phyloP scores from a whole-genome alignment of 2,888 invertebrate genomes.

The Pecten maximus region DNA sequence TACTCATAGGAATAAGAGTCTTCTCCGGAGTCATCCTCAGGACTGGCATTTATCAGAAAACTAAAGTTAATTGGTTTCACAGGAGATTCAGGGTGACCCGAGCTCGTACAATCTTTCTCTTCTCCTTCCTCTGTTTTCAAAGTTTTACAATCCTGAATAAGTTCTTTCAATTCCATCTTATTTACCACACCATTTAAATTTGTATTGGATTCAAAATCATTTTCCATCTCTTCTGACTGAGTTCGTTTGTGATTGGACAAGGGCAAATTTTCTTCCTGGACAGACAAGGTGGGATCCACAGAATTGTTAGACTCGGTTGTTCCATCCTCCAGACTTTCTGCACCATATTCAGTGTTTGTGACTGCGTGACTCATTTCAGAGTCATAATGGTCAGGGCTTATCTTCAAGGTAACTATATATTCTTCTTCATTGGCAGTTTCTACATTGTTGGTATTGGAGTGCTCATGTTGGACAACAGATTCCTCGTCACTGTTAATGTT shows the following conservation, averaged over 20 bases:
- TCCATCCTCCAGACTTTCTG: not conserved
- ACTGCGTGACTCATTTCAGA: not conserved
- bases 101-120: not conserved
- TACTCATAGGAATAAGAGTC: not conserved
- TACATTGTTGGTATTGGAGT: not conserved
- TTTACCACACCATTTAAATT: not conserved
- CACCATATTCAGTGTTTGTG: not conserved
- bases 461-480: not conserved
- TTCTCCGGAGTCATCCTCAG: not conserved
- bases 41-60: not conserved
- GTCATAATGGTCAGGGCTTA: not conserved
- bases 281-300: not conserved
- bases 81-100: not conserved
- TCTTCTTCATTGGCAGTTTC: not conserved
- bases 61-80: not conserved
- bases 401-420: not conserved
- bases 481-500: not conserved
- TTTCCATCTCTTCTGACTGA: not conserved
- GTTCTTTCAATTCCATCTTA: not conserved
- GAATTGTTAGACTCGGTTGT: not conserved
- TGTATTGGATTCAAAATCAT: not conserved
- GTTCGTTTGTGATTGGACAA: not conserved
- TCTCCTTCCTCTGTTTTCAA: not conserved
- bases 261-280: not conserved
- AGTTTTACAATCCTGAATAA: not conserved